phyloP scores from a whole-genome alignment of 2,888 invertebrate genomes.

The Priapulus caudatus region DNA sequence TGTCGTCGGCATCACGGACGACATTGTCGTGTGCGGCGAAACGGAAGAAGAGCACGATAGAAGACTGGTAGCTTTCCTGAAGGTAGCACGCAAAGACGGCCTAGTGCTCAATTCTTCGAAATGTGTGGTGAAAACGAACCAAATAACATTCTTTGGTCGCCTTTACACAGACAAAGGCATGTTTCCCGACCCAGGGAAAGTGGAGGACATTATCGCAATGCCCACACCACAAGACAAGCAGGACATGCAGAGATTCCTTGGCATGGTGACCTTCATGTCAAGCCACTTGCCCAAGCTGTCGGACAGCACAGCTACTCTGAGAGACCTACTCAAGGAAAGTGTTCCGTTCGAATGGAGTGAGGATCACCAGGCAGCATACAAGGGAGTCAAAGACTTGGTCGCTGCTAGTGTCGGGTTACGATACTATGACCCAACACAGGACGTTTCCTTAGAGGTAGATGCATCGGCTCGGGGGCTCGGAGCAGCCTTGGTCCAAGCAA shows the following conservation, averaged over 20 bases:
- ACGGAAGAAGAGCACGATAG: slow-evolving; percentile 11
- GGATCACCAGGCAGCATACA: slow-evolving; percentile 12
- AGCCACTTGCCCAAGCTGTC: slow-evolving; percentile 13
- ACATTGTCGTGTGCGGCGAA: slow-evolving; percentile 9
- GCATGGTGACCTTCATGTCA: slow-evolving; percentile 14
- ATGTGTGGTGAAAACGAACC: slow-evolving; percentile 7
- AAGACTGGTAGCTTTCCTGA: slow-evolving; percentile 10
- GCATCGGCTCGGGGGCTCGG: too few species aligned
- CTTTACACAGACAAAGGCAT: slow-evolving; percentile 11
- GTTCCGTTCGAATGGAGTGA: slow-evolving; percentile 13
- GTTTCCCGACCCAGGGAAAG: slow-evolving; percentile 14
- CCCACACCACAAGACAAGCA: slow-evolving; percentile 11
- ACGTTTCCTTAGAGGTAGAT: too few species aligned
- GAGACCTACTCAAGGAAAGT: slow-evolving; percentile 14
- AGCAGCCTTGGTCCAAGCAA: too few species aligned
- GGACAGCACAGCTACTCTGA: slow-evolving; percentile 1
- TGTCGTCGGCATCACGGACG: too few species aligned
- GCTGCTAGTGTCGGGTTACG: slow-evolving; percentile 4
- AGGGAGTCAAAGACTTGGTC: slow-evolving; percentile 10
- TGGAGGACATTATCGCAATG: slow-evolving; percentile 15
- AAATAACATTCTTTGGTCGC: slow-evolving; percentile 15
- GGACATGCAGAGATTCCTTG: slow-evolving; percentile 16
- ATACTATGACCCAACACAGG: slow-evolving; percentile 12
- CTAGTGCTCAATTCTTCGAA: too few species aligned
- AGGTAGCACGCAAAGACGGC: too few species aligned